These are phyloP conservation scores for Cardiocondyla obscurior DNA, from an alignment of 1,140 invertebrate species.

Conservation along the genomic window DNA sequence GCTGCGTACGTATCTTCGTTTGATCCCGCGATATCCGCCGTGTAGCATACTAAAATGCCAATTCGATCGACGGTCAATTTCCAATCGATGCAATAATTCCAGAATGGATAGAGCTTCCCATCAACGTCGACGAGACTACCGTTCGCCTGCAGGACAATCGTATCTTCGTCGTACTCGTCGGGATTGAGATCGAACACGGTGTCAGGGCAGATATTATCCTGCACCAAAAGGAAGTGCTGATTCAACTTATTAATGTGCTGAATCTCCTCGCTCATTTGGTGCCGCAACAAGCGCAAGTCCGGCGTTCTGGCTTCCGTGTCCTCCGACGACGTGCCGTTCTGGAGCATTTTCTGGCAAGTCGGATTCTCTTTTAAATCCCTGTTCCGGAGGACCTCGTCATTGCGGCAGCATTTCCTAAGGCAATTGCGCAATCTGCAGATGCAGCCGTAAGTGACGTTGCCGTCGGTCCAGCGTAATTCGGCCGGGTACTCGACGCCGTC, in stretches of 20 bases:
- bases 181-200: slow-evolving; percentile 52
- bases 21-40: neutral
- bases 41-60: slow-evolving; percentile 71
- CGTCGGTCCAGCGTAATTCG: slow-evolving; percentile 53
- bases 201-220: slow-evolving; percentile 57
- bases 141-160: slow-evolving; percentile 68
- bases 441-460: slow-evolving; percentile 70
- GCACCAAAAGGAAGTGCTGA: slow-evolving; percentile 68
- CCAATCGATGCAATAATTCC: slow-evolving; percentile 77
- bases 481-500: slow-evolving; percentile 61
- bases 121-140: slow-evolving; percentile 48
- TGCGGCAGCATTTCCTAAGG: slow-evolving; percentile 81
- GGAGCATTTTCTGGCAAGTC: slow-evolving; percentile 43
- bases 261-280: slow-evolving; percentile 61
- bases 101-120: slow-evolving; percentile 8
- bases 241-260: slow-evolving; percentile 20
- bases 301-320: neutral
- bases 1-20: slow-evolving; percentile 29
- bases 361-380: neutral
- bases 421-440: slow-evolving; percentile 72
- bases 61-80: slow-evolving; percentile 62
- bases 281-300: slow-evolving; percentile 7
- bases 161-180: slow-evolving; percentile 62
- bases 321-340: no score
- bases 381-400: slow-evolving; percentile 71